Evolutionary conservation across 1,140 invertebrate genomes (phyloP), one percentile per base, ranked within the genome.

Genomic region (Steinernema feltiae): DNA sequence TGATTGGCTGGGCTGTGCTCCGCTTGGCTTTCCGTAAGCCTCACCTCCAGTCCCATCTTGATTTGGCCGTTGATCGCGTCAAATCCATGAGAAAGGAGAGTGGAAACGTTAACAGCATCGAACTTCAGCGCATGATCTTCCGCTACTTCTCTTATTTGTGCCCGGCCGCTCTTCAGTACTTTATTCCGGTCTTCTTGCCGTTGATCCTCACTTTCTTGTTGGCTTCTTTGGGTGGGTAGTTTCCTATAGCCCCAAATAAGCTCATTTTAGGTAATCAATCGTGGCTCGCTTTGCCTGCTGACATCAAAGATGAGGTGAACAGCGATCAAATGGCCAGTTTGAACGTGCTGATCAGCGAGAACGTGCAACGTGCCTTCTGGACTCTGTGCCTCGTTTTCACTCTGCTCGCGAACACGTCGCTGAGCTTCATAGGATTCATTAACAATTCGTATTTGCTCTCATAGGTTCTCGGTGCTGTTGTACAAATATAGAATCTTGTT

Each of bases 101-200:
- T 21, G 70, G 70, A 2, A 32, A 53, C 46, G 24, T 71, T n/a
- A 71, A 71, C 46, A 71, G 70, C 24, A 7, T 71, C 32, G 70
- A 71, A 3, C 70, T 71, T n/a, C 70, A 71, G 70, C 12, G 70
- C 12, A 71, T 71, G 70, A 24, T 71, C 32, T 71, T 71, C 46
- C 70, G 70, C 46, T 71, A 35, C 70, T 71, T 71, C 46, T 71
- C 70, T n/a, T 71, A 71, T 30, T 24, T 71, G 7, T 71, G 70
- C 70, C 7, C 29, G 12, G 70, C 70, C 21, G 70, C 70, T 21
- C 46, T 71, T 3, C 70, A 71, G 70, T 71, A 71, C 46, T 71
- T 71, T 30, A 53, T 71, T 32, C 70, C 70, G 7, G 70, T 71
- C 12, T 29, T 71, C 32, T 21, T 71, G 15, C 70, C 32, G 12